Conservation (phyloP, 2,113 vertebrate genomes). For the Bombycilla garrulus region DNA sequence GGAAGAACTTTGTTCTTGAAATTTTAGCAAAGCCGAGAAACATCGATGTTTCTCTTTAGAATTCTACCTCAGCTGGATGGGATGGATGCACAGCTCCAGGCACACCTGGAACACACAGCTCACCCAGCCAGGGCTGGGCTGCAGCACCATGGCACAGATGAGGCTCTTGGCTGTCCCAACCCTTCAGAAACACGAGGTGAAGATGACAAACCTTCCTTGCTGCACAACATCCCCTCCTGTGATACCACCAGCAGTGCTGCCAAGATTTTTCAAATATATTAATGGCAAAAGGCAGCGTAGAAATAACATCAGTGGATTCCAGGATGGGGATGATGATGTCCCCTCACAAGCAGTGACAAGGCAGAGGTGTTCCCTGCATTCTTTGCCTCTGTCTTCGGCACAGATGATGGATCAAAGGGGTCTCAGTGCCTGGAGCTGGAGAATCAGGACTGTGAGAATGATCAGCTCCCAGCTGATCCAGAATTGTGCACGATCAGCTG, state of each 20-base stretch:
- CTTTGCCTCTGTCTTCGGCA: neutral
- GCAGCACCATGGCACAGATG: accelerated
- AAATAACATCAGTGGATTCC: neutral
- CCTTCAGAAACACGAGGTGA: neutral
- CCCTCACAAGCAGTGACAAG: neutral
- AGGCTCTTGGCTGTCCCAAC: neutral
- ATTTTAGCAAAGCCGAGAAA: neutral
- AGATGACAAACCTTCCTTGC: neutral
- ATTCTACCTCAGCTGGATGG: neutral
- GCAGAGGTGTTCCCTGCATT: neutral
- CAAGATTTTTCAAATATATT: neutral
- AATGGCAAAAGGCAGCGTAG: neutral
- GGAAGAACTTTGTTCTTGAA: neutral
- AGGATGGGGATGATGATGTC: neutral
- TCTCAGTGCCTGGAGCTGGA: neutral
- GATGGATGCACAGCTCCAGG: neutral
- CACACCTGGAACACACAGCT: neutral
- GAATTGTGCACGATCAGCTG: neutral
- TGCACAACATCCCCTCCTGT: neutral
- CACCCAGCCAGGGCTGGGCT: neutral
- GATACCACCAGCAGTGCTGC: neutral
- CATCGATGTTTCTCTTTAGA: neutral
- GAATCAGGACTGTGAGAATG: neutral
- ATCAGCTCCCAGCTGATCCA: accelerated
- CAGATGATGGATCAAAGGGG: neutral